Evolutionary conservation across 37 sponge, comb jelly and placozoan genomes (phyloP), one percentile per base, ranked within the genome.

Genomic region (Spongia lamella): DNA sequence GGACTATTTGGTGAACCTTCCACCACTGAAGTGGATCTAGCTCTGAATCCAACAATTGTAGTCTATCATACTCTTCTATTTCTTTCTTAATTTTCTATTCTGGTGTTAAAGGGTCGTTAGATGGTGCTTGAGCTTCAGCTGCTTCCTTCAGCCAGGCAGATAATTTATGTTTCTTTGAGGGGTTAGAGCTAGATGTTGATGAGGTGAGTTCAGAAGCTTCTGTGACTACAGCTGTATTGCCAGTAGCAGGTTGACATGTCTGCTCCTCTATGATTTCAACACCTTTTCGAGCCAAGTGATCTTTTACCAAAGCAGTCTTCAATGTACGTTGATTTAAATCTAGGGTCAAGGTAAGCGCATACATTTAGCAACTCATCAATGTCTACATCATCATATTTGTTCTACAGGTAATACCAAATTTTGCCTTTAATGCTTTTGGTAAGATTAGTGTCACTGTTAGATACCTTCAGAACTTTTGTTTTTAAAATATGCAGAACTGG

Each of bases 1-100:
- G 40, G 7, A 14, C 30, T 0, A 4, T 19, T 25, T 65, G 56
- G 22, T 78, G 32, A 0, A 78, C 15, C 29, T 39, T 78, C 79
- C 79, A 78, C 79, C 66, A 78, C 7, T 29, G 36, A 3, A 64
- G 34, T 53, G 79, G 79, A 29, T 67, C 53, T 53, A 32, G n/a
- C 26, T 75, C 63, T 1, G 22, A 25, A 25, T 60, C 76, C 21
- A 61, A 29, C 43, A 49, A 38, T 7, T 24, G 39, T 14, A 6
- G 29, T 22, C n/a, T 59, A 1, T 37, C 13, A 34, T 74, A 74
- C 61, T 16, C 31, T 13, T 29, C 39, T 11, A 74, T 59, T 59
- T 74, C 75, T n/a, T 35, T 24, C 33, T 53, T 19, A 25, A 74
- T 6, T 1, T 35, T 58, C 15, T 74, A 36, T 5, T 32, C 43